These are phyloP conservation scores for Ailuropoda melanoleuca DNA, from an alignment of 2,113 vertebrate genomes.

Conservation along the genomic window DNA sequence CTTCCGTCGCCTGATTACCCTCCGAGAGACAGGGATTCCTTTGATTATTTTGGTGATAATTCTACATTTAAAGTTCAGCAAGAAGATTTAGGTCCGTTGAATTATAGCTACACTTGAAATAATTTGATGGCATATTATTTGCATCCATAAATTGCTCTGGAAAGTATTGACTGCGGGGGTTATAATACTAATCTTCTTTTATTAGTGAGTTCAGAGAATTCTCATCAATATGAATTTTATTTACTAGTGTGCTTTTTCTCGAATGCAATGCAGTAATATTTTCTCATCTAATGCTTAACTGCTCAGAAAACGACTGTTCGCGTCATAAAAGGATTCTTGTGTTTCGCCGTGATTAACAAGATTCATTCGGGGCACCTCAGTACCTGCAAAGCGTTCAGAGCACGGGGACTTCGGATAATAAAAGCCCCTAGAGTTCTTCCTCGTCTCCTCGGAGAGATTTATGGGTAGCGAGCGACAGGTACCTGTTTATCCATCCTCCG, in stretches of 20 bases:
- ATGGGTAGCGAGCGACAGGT: conserved; percentile 41
- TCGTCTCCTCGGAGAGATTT: conserved; percentile 17
- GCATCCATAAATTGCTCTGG: conserved; percentile 68
- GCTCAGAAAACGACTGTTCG: conserved; percentile 68
- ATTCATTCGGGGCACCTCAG: conserved; percentile 23
- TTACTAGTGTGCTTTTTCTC: conserved; percentile 71
- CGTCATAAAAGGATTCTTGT: conserved; percentile 38
- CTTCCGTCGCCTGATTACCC: neutral
- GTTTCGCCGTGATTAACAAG: conserved; percentile 55
- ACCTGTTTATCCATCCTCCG: neutral
- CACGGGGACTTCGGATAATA: neutral
- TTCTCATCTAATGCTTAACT: conserved; percentile 69
- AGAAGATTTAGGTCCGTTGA: conserved; percentile 39
- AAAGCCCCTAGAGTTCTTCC: neutral
- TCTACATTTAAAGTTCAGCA: conserved; percentile 48
- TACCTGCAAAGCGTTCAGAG: conserved; percentile 4
- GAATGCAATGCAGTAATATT: conserved; percentile 44
- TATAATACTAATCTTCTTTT: conserved; percentile 73
- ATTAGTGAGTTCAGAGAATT: conserved; percentile 73
- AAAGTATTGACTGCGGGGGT: conserved; percentile 66
- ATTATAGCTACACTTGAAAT: conserved; percentile 68
- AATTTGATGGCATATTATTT: conserved; percentile 67
- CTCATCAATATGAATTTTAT: conserved; percentile 75
- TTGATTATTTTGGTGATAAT: conserved; percentile 33
- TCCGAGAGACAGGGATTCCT: neutral